Percentiles rank a stretch among this genome's conserved stretches.
These are phyloP conservation scores for Drosophila grimshawi DNA, from an alignment of 1,140 invertebrate genomes.

Conservation along the genomic window DNA sequence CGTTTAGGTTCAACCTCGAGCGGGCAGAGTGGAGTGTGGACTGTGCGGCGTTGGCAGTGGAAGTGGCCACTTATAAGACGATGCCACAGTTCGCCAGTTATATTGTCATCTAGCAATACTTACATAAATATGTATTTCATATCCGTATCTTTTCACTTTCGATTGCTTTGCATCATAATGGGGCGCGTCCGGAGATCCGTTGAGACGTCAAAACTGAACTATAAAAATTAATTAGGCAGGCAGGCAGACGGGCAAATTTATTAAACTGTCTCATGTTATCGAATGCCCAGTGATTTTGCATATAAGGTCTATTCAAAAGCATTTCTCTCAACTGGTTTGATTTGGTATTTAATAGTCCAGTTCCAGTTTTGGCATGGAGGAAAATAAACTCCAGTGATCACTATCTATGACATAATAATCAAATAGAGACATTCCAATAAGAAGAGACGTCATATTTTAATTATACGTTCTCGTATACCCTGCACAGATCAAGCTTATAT, in stretches of 20 bases:
- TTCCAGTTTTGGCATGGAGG: conserved; percentile 16
- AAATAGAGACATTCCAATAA: background rate
- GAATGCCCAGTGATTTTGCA: conserved; percentile 8
- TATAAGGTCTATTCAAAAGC: conserved; percentile 6
- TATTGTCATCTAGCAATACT: conserved; percentile 36
- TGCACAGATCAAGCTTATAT: too few relatives aligned
- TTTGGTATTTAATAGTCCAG: conserved; percentile 10
- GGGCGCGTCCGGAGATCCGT: conserved; percentile 29
- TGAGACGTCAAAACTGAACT: conserved; percentile 48
- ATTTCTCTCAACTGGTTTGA: conserved; percentile 15
- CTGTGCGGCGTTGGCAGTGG: conserved; percentile 44
- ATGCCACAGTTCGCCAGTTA: conserved; percentile 2
- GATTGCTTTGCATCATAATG: conserved; percentile 70
- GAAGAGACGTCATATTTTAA: background rate
- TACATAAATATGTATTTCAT: conserved; percentile 32
- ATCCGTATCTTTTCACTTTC: conserved; percentile 67
- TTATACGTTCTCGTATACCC: too few relatives aligned
- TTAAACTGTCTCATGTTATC: conserved; percentile 20
- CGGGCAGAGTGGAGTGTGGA: conserved; percentile 37
- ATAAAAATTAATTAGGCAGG: conserved; percentile 67
- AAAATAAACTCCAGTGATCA: conserved; percentile 1
- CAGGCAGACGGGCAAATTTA: conserved; percentile 50
- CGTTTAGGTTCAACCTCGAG: conserved; percentile 29
- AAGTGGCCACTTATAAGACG: conserved; percentile 69
- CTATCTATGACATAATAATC: conserved; percentile 22